A percentile compares a stretch with the other conserved stretches of the same genome.
phyloP scores from a whole-genome alignment of 2,888 invertebrate genomes.

The Chrysotoxum bicinctum region DNA sequence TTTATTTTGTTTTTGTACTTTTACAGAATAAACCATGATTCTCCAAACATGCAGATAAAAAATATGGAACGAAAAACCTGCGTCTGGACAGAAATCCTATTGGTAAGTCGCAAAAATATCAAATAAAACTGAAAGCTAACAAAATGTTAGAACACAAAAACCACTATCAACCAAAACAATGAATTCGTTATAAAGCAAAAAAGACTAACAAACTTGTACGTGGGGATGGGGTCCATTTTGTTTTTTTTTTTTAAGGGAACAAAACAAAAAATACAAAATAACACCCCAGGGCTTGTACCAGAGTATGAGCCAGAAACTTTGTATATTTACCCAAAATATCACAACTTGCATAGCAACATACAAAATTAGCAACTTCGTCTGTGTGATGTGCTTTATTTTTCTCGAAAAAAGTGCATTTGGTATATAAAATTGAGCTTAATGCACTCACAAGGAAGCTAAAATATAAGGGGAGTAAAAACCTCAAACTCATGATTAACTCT shows the following conservation, averaged over 20 bases:
- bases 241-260: background rate
- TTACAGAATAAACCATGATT: constrained; percentile 79
- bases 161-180: constrained; percentile 3
- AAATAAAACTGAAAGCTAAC: background rate
- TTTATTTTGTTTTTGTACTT: constrained; percentile 57
- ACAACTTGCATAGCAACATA: constrained; percentile 18
- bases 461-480: constrained; percentile 7
- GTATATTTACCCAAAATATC: constrained; percentile 48
- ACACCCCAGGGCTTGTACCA: constrained; percentile 28
- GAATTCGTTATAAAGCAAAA: constrained; percentile 17
- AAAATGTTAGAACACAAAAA: background rate
- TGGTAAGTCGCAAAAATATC: background rate
- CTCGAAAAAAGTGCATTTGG: constrained; percentile 15
- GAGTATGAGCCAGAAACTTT: constrained; percentile 38
- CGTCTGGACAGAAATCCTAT: constrained; percentile 76
- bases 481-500: constrained; percentile 26
- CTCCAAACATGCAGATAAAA: constrained; percentile 80
- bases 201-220: background rate
- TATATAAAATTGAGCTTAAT: constrained; percentile 26
- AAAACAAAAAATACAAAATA: constrained; percentile 16
- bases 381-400: background rate
- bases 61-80: constrained; percentile 77
- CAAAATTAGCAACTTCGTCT: constrained; percentile 49
- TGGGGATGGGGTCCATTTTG: background rate
- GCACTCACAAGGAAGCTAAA: constrained; percentile 9